Conservation (phyloP, 2,888 invertebrate genomes). For the Cylindroiulus punctatus region DNA sequence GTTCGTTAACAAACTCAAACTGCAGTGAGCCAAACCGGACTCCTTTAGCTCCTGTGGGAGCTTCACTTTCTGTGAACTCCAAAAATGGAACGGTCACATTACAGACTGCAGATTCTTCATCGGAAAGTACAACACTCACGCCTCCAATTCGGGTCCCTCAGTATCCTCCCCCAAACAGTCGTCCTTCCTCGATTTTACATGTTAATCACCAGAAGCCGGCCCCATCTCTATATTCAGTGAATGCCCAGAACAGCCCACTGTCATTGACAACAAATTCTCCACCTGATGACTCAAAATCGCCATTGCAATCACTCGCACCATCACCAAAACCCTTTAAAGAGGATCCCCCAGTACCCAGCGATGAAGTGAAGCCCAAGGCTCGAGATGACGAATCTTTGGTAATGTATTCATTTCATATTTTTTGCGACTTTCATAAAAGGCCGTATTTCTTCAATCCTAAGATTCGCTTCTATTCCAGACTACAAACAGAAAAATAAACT, state of each 20-base stretch:
- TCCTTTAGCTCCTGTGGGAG: conserved; percentile 49
- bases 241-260: conserved; percentile 11
- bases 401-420: conserved; percentile 8
- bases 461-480: too few species aligned
- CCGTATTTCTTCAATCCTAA: background rate
- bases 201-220: conserved; percentile 3
- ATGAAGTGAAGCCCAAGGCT: conserved; percentile 39
- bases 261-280: background rate
- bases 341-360: background rate
- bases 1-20: background rate
- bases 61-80: background rate
- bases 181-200: background rate
- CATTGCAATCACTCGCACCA: background rate
- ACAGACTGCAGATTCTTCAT: conserved; percentile 31
- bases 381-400: conserved; percentile 10
- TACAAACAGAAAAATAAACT: too few species aligned
- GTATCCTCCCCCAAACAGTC: conserved; percentile 55
- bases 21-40: conserved; percentile 8
- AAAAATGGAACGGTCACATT: background rate
- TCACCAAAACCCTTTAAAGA: background rate
- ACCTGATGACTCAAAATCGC: conserved; percentile 14
- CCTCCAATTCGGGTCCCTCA: conserved; percentile 57
- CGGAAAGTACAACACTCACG: conserved; percentile 13
- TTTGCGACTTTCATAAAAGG: background rate
- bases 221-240: background rate